phyloP scores from a whole-genome alignment of 2,888 invertebrate species.

The Eurytoma californica region DNA sequence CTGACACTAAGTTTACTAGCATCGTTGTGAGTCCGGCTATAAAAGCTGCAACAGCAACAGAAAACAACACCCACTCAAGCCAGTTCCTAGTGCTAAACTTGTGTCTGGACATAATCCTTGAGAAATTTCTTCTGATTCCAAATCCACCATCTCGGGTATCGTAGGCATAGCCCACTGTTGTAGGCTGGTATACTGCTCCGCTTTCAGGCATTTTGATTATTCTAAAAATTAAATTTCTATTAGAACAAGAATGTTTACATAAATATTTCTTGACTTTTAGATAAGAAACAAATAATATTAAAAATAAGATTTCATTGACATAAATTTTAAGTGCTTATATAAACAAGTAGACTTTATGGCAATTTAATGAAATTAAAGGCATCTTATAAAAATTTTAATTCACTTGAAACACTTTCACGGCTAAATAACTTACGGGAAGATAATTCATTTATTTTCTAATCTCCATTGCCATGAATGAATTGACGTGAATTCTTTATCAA shows the following conservation, averaged over 20 bases:
- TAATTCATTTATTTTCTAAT: constrained; percentile 39
- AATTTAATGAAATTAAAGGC: neutral
- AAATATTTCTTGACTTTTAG: neutral
- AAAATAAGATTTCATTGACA: neutral
- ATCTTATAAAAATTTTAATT: neutral
- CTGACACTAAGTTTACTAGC: constrained; percentile 67
- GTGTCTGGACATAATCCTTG: constrained; percentile 70
- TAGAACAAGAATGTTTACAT: neutral
- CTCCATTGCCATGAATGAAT: constrained; percentile 9
- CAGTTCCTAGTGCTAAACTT: constrained; percentile 71
- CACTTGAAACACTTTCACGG: neutral
- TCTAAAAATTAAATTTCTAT: constrained; percentile 41
- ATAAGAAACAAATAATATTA: neutral
- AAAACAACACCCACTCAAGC: constrained; percentile 71
- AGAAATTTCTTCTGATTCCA: constrained; percentile 67
- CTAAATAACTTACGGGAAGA: neutral
- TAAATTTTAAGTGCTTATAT: no score
- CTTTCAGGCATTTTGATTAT: constrained; percentile 70
- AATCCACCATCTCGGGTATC: constrained; percentile 68
- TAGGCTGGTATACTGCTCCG: constrained; percentile 73
- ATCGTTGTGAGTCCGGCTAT: constrained; percentile 70
- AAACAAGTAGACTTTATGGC: no score
- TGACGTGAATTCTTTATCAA: constrained; percentile 19
- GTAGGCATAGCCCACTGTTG: constrained; percentile 73
- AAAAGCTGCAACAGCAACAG: constrained; percentile 68